phyloP scores from a whole-genome alignment of 2,888 invertebrate genomes.

The Drosophila cracens region DNA sequence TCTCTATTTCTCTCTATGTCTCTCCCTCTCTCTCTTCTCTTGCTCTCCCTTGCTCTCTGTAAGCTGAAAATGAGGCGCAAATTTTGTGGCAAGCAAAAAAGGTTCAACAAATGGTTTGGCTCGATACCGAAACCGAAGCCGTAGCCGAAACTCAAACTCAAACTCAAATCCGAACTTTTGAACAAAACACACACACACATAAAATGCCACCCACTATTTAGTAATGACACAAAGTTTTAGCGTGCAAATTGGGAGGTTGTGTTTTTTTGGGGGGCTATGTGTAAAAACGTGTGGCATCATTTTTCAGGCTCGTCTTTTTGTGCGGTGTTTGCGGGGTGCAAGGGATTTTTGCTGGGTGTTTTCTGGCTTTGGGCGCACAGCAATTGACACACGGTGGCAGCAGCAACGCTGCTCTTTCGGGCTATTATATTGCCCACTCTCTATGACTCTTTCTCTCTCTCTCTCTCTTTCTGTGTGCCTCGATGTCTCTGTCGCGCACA shows the following conservation, averaged over 20 bases:
- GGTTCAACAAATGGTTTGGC: constrained; percentile 82
- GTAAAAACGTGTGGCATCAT: constrained; percentile 64
- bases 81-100: constrained; percentile 78
- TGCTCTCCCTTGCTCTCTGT: constrained; percentile 13
- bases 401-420: constrained; percentile 18
- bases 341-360: constrained; percentile 48
- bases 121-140: constrained; percentile 57
- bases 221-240: constrained; percentile 73
- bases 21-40: not conserved
- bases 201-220: constrained; percentile 68
- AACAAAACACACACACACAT: constrained; percentile 2
- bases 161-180: constrained; percentile 4
- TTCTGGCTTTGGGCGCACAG: constrained; percentile 74
- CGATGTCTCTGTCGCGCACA: constrained; percentile 40
- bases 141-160: constrained; percentile 43
- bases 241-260: constrained; percentile 1
- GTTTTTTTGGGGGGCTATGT: constrained; percentile 10
- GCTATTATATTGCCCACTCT: constrained; percentile 38
- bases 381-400: constrained; percentile 40
- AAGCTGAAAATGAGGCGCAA: constrained; percentile 79
- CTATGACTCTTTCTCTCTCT: constrained; percentile 5
- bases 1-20: constrained; percentile 1
- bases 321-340: constrained; percentile 3
- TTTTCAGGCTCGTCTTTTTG: constrained; percentile 59
- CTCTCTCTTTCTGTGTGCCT: constrained; percentile 1